A percentile compares a stretch with the other conserved stretches of the same genome.
Evolutionary conservation across 2,113 vertebrate genomes (phyloP).

Genomic region (Thalassarche chlororhynchos): DNA sequence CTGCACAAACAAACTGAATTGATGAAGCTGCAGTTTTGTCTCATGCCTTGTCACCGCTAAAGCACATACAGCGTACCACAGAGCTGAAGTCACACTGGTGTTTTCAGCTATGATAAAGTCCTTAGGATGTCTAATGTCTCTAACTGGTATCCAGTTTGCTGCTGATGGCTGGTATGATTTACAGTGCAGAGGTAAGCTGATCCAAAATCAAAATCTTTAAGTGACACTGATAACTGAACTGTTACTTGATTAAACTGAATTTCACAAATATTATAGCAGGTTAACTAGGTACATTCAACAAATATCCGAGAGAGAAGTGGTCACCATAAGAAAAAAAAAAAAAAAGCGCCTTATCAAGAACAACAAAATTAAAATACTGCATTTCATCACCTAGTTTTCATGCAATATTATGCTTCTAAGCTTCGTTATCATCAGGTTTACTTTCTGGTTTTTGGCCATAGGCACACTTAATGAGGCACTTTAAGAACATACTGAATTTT

Average conservation of each 20-base stretch:
- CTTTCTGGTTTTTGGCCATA: background rate
- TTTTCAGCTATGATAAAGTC: background rate
- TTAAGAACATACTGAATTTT: background rate
- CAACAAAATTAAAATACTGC: background rate
- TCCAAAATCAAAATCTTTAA: background rate
- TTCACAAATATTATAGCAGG: background rate
- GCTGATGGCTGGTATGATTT: background rate
- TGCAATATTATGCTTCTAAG: background rate
- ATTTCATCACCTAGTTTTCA: background rate
- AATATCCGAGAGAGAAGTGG: background rate
- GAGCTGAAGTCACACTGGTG: background rate
- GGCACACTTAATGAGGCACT: background rate
- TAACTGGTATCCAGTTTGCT: background rate
- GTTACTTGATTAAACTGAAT: background rate
- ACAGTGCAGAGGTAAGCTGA: background rate
- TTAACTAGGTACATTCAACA: background rate
- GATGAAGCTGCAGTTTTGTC: background rate
- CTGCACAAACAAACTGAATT: background rate
- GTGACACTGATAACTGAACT: background rate
- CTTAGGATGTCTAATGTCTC: background rate
- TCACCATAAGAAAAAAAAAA: background rate
- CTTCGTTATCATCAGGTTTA: background rate
- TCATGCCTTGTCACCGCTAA: background rate
- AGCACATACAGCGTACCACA: background rate
- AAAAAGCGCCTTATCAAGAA: background rate